These are phyloP conservation scores for Brachyrhaphis roseni DNA, from an alignment of 2,797 vertebrate genomes.

Conservation along the genomic window DNA sequence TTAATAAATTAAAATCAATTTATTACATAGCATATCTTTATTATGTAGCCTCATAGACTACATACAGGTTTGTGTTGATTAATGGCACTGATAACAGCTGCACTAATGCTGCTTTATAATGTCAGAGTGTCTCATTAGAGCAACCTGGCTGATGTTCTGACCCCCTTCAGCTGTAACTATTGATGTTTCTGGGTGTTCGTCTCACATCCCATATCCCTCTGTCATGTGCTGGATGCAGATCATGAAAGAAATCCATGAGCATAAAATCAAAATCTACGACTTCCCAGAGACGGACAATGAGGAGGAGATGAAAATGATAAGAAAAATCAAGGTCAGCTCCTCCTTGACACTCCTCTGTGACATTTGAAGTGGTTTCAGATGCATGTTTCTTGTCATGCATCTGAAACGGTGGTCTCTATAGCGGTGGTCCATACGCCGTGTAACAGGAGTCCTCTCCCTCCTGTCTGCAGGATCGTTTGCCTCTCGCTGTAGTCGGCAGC, in stretches of 20 bases:
- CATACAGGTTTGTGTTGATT: neutral
- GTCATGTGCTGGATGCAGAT: slow-evolving; percentile 77
- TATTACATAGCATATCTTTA: neutral
- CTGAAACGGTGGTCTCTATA: neutral
- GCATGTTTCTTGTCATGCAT: neutral
- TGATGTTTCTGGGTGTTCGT: slow-evolving; percentile 16
- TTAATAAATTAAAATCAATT: too few relatives aligned
- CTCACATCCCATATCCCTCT: neutral
- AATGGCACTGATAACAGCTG: too few relatives aligned
- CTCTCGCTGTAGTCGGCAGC: slow-evolving; percentile 95
- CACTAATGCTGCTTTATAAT: too few relatives aligned
- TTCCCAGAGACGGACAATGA: slow-evolving; percentile 96
- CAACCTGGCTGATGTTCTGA: too few relatives aligned
- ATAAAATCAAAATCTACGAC: slow-evolving; percentile 98
- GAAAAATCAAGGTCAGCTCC: slow-evolving; percentile 91
- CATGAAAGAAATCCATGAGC: slow-evolving; percentile 97
- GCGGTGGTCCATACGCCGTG: neutral
- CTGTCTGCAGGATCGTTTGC: slow-evolving; percentile 89
- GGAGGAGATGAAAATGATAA: slow-evolving; percentile 94
- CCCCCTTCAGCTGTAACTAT: neutral
- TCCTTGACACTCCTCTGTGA: neutral
- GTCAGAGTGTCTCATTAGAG: too few relatives aligned
- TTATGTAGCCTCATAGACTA: neutral
- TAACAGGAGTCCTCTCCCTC: slow-evolving; percentile 11
- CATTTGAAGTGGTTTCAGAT: neutral